These are phyloP conservation scores for Tokudaia muenninki DNA, from an alignment of 2,797 vertebrate genomes.

Conservation along the genomic window DNA sequence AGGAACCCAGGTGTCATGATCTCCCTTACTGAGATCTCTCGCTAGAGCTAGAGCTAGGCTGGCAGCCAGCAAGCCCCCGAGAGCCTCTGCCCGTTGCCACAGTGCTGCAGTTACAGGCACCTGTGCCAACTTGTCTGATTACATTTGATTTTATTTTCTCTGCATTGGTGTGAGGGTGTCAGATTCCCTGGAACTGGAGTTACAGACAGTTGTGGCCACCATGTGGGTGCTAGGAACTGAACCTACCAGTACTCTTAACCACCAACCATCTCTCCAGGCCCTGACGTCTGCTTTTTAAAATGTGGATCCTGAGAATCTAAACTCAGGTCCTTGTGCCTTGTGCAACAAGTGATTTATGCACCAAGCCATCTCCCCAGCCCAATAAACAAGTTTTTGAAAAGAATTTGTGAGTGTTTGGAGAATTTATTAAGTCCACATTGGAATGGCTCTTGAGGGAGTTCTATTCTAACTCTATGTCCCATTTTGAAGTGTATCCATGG, in stretches of 20 bases:
- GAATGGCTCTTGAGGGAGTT: background rate
- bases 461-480: background rate
- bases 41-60: background rate
- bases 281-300: background rate
- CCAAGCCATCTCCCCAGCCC: background rate
- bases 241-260: background rate
- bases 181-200: background rate
- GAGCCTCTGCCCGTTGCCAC: background rate
- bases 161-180: background rate
- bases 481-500: background rate
- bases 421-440: background rate
- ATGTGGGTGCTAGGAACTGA: background rate
- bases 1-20: background rate
- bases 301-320: background rate
- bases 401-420: background rate
- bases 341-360: background rate
- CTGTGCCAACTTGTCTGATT: no score
- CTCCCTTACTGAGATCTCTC: background rate
- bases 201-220: background rate
- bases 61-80: background rate
- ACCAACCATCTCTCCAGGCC: background rate
- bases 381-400: background rate
- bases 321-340: background rate
- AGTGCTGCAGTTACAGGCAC: background rate
- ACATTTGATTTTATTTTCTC: background rate